These are phyloP conservation scores for Struthio camelus DNA, from an alignment of 2,113 vertebrate genomes.

Conservation along the genomic window DNA sequence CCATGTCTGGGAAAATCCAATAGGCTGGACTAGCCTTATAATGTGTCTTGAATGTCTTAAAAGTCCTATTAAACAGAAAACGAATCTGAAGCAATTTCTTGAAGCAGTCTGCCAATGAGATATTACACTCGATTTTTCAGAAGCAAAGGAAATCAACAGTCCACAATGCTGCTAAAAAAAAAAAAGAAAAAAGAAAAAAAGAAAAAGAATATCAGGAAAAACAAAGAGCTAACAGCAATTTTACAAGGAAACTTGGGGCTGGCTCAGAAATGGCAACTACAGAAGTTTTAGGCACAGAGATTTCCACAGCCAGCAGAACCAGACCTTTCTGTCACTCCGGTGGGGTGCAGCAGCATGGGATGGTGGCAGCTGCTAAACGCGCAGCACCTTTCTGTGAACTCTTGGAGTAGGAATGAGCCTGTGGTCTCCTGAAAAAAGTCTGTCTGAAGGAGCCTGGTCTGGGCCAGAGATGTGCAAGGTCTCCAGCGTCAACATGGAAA, in stretches of 20 bases:
- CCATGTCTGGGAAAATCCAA: background rate
- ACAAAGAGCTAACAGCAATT: background rate
- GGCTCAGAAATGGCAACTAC: background rate
- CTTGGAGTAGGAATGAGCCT: background rate
- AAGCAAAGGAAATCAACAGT: background rate
- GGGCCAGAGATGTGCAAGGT: background rate
- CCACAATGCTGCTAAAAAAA: background rate
- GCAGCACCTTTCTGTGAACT: background rate
- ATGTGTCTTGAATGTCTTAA: background rate
- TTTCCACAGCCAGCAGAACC: background rate
- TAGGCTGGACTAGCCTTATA: background rate
- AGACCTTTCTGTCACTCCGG: background rate
- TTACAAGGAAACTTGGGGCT: background rate
- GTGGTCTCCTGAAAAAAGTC: background rate
- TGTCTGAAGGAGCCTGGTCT: background rate
- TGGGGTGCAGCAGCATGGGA: rapidly evolving
- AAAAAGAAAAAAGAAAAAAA: background rate
- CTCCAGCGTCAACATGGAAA: background rate
- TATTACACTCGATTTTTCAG: background rate
- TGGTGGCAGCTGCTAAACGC: background rate
- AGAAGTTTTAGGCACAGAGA: background rate
- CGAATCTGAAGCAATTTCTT: background rate
- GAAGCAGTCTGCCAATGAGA: background rate
- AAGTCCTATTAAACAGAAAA: background rate
- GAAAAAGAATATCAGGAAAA: background rate